These are phyloP conservation scores for Nycteola revayana DNA, from an alignment of 2,888 invertebrate species.

Conservation along the genomic window DNA sequence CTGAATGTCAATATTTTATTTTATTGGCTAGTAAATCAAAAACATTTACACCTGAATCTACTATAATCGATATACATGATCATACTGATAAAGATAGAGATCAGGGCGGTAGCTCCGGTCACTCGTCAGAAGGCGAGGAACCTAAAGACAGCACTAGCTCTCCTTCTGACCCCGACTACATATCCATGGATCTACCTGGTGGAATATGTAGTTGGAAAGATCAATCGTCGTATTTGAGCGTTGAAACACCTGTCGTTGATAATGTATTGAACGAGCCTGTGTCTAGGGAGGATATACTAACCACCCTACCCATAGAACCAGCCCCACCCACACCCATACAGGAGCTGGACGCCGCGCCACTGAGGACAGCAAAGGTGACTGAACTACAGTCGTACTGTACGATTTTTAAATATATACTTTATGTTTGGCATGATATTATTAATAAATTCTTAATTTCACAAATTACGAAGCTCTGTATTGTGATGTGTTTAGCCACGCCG, in stretches of 20 bases:
- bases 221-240: constrained; percentile 88
- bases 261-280: constrained; percentile 36
- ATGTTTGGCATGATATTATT: constrained; percentile 80
- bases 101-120: constrained; percentile 83
- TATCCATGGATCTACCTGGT: constrained; percentile 88
- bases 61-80: constrained; percentile 52
- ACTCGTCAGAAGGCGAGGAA: constrained; percentile 67
- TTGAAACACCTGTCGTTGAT: constrained; percentile 73
- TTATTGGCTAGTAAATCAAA: constrained; percentile 71
- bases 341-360: constrained; percentile 59
- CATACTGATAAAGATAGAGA: constrained; percentile 83
- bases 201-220: constrained; percentile 92
- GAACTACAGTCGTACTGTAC: constrained; percentile 78
- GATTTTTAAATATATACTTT: constrained; percentile 72
- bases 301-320: constrained; percentile 68
- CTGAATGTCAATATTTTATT: constrained; percentile 84
- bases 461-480: constrained; percentile 66
- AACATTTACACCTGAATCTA: constrained; percentile 40
- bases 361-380: constrained; percentile 76
- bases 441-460: constrained; percentile 75
- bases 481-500: constrained; percentile 62
- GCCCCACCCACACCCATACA: constrained; percentile 67
- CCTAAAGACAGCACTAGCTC: constrained; percentile 51
- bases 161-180: constrained; percentile 81
- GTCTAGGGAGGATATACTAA: constrained; percentile 77